These are phyloP conservation scores for Cephus rjabovi DNA, from an alignment of 2,888 invertebrate species.

Conservation along the genomic window DNA sequence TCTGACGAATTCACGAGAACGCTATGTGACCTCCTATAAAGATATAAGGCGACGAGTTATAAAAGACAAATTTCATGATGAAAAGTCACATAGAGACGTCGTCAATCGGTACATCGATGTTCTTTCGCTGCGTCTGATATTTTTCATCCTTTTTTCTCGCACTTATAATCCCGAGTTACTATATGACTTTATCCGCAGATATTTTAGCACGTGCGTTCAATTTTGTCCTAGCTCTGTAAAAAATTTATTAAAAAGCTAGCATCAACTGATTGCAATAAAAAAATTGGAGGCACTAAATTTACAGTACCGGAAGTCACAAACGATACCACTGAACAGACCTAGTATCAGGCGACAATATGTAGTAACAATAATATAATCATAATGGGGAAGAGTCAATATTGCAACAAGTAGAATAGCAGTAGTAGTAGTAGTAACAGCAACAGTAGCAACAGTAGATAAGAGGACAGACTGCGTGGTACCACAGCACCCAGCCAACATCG, in stretches of 20 bases:
- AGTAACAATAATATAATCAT: neutral
- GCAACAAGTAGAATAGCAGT: neutral
- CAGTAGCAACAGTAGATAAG: neutral
- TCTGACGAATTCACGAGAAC: neutral
- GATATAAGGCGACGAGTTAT: neutral
- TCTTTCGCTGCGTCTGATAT: neutral
- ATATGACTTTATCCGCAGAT: neutral
- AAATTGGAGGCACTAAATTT: neutral
- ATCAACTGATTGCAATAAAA: too few relatives aligned
- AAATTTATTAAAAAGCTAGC: too few relatives aligned
- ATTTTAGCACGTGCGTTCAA: neutral
- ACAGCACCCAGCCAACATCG: neutral
- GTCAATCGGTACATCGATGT: neutral
- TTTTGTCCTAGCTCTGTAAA: too few relatives aligned
- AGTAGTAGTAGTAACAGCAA: neutral
- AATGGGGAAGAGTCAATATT: neutral
- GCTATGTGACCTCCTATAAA: neutral
- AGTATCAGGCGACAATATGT: neutral
- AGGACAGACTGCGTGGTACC: conserved; percentile 11
- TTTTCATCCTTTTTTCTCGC: neutral
- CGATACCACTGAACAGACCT: neutral
- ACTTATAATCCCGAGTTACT: neutral
- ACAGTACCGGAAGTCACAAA: neutral
- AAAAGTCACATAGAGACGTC: neutral
- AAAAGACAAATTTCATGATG: neutral